Evolutionary conservation across 1,140 invertebrate species (phyloP).

Genomic region (Megalonaias nervosa): DNA sequence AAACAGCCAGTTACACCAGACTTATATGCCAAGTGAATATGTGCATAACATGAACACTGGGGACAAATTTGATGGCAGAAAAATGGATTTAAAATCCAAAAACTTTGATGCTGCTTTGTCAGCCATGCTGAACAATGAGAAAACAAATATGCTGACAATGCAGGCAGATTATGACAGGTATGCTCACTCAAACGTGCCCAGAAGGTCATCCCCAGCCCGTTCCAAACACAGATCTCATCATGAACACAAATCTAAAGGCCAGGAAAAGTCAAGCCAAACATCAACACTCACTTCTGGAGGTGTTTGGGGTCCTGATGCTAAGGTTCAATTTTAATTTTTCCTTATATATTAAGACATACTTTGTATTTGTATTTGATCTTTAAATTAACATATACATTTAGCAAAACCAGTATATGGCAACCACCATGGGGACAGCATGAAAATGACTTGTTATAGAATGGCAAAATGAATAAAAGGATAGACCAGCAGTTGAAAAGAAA

Average conservation of each 20-base stretch:
- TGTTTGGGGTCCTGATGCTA: conserved; percentile 3
- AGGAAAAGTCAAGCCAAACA: conserved; percentile 4
- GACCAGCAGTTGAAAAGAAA: too few species aligned
- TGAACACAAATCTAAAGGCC: conserved; percentile 13
- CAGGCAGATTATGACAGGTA: conserved; percentile 54
- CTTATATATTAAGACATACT: neutral
- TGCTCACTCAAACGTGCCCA: conserved; percentile 41
- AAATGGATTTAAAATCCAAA: conserved; percentile 58
- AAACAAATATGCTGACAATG: conserved; percentile 35
- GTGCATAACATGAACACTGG: conserved; percentile 44
- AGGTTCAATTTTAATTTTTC: neutral
- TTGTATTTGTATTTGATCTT: too few species aligned
- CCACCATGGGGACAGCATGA: too few species aligned
- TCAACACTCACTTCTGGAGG: conserved; percentile 1
- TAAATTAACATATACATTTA: too few species aligned
- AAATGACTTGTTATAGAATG: too few species aligned
- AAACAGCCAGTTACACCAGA: conserved; percentile 25
- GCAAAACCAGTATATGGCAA: too few species aligned
- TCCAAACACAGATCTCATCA: conserved; percentile 32
- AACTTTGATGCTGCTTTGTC: conserved; percentile 60
- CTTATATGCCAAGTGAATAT: conserved; percentile 61
- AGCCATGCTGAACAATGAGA: conserved; percentile 53
- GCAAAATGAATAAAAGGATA: too few species aligned
- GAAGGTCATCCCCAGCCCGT: neutral
- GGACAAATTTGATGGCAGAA: conserved; percentile 60